A percentile compares a stretch with the other conserved stretches of the same genome.
Evolutionary conservation across 2,888 invertebrate genomes (phyloP).

Genomic region (Lycia hirtaria): DNA sequence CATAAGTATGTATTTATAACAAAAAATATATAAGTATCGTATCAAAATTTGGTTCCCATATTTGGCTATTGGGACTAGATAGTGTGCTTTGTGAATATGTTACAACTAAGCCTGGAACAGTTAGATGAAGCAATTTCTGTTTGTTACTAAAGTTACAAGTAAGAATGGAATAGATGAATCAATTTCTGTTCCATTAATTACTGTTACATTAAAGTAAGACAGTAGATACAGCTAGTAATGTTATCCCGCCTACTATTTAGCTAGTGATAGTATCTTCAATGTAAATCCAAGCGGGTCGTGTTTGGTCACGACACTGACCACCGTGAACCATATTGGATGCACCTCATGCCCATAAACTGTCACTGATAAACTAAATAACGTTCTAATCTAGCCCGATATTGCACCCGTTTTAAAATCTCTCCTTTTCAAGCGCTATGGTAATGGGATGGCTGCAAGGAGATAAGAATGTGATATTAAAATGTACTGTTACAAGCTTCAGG

Average conservation of each 20-base stretch:
- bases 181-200: background rate
- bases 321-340: conserved; percentile 65
- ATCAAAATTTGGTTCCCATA: no score
- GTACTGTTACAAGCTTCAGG: background rate
- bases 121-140: no score
- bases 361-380: conserved; percentile 71
- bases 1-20: no score
- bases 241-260: conserved; percentile 9
- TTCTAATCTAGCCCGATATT: conserved; percentile 57
- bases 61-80: no score
- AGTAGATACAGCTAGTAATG: background rate
- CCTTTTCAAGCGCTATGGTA: conserved; percentile 27
- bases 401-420: conserved; percentile 31
- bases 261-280: conserved; percentile 23
- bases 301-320: conserved; percentile 71
- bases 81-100: no score
- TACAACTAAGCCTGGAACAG: no score
- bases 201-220: background rate
- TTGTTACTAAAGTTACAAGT: no score
- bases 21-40: no score
- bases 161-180: no score
- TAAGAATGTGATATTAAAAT: background rate
- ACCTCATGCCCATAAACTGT: conserved; percentile 62
- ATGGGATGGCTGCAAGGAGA: conserved; percentile 22
- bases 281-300: conserved; percentile 17